Evolutionary conservation across 2,888 invertebrate genomes (phyloP).

Genomic region (Calameuta pallipes): DNA sequence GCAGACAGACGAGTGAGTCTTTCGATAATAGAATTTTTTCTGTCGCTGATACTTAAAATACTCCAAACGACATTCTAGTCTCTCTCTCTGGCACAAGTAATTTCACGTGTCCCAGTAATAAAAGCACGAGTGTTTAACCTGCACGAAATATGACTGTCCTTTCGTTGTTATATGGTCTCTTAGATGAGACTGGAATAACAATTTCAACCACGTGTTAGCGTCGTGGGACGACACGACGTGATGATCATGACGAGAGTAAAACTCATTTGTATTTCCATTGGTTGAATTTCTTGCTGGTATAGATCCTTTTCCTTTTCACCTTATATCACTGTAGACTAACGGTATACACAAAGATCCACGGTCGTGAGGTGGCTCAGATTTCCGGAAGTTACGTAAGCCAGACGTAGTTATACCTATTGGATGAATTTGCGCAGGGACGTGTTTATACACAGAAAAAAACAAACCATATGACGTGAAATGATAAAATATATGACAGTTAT

Average conservation of each 20-base stretch:
- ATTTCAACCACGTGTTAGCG: not conserved
- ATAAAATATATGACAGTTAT: not conserved
- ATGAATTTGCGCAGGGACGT: not conserved
- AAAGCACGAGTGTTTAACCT: not conserved
- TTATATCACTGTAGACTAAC: not conserved
- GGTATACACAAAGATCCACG: not conserved
- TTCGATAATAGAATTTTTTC: not conserved
- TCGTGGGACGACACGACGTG: not conserved
- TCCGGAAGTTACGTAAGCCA: not conserved
- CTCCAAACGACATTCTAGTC: too few relatives aligned
- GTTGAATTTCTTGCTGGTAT: not conserved
- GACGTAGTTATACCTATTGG: not conserved
- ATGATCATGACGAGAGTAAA: not conserved
- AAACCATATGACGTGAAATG: not conserved
- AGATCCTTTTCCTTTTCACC: not conserved
- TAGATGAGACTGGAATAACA: not conserved
- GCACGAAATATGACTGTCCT: not conserved
- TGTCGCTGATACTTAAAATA: not conserved
- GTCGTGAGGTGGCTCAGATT: not conserved
- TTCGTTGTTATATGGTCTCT: not conserved
- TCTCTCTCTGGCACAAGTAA: not conserved
- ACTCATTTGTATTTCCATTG: not conserved
- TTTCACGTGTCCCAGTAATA: not conserved
- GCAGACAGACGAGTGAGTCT: not conserved
- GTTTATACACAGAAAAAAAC: not conserved